Base-by-base conservation (phyloP, 2,888 invertebrate species). In the Sisyra nigra region DNA sequence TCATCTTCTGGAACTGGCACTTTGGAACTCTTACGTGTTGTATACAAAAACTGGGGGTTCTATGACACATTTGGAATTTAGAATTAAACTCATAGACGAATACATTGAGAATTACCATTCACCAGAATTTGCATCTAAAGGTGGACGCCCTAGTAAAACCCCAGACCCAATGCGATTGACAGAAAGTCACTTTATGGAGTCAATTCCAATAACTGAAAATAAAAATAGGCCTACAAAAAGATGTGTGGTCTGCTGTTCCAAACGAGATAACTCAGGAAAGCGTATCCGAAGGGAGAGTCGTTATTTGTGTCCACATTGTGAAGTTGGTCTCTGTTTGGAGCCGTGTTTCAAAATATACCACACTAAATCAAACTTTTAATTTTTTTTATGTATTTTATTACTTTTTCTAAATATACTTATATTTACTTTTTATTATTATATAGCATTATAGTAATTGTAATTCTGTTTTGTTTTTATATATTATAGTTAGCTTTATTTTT, bases 11-110 rank as follows among this genome's bases (percentile, higher is more conserved):
- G 47, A 49, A 14, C 41, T 43, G 18, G 43, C 47, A 13, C 18
- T 49, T 7, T 48, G 48, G 47, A 49, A 49, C 39, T 46, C 49
- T 8, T 49, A 44, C 44, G 48, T 49, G 5, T 36, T 46, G 35
- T 35, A 35, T 35, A 35, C 35, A 11, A 35, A 35, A 35, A 35
- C 35, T n/a, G 35, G 11, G 11, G 35, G 11, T 35, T 35, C 35
- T 9, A 35, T 35, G 35, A 35, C 35, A 35, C 35, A 35, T 33
- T 24, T 38, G 35, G 42, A 1, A 24, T 29, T 36, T 30, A 30
- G 10, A 30, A 30, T 30, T 8, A 30, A 30, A 8, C 31, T 30
- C 8, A 30, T 30, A 30, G 31, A 30, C 10, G 31, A 30, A 30
- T 30, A 30, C 31, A 30, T 30, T 30, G 31, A 30, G 31, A 30